A percentile compares a stretch with the other conserved stretches of the same genome.
These are phyloP conservation scores for Melieria crassipennis DNA, from an alignment of 2,888 invertebrate species.

Conservation along the genomic window DNA sequence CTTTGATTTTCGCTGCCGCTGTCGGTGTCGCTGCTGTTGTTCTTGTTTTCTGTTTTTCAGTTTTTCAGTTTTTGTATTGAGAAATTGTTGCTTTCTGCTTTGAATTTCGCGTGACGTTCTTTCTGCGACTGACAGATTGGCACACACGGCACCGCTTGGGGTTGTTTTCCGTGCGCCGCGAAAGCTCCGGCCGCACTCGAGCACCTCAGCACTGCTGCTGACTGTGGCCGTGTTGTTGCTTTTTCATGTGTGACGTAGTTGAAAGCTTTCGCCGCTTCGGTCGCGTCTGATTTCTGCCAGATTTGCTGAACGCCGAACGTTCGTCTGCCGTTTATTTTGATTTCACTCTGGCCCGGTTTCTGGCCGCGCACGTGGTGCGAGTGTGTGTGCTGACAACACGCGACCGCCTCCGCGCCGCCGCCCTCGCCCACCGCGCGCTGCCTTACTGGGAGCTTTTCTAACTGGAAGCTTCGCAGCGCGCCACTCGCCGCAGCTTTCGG, in stretches of 20 bases:
- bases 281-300: background rate
- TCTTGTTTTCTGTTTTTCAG: constrained; percentile 34
- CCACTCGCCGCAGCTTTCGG: no score
- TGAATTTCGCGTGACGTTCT: constrained; percentile 59
- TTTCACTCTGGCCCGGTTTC: no score
- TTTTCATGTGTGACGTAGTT: constrained; percentile 39
- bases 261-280: constrained; percentile 24
- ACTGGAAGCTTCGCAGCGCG: no score
- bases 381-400: no score
- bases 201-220: constrained; percentile 20
- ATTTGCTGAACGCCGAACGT: background rate
- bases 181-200: constrained; percentile 3
- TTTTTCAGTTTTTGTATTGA: constrained; percentile 2
- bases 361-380: no score
- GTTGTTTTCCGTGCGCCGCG: constrained; percentile 53
- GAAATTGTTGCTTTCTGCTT: constrained; percentile 35
- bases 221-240: constrained; percentile 17
- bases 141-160: constrained; percentile 52
- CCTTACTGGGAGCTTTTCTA: background rate
- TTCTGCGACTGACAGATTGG: constrained; percentile 59
- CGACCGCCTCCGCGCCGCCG: no score
- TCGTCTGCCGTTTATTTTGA: no score
- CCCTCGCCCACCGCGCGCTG: constrained; percentile 3
- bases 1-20: background rate
- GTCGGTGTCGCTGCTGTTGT: constrained; percentile 4